Evolutionary conservation across 2,797 vertebrate genomes (phyloP), one percentile per base, ranked within the genome.

Genomic region (Urocyon cinereoargenteus): DNA sequence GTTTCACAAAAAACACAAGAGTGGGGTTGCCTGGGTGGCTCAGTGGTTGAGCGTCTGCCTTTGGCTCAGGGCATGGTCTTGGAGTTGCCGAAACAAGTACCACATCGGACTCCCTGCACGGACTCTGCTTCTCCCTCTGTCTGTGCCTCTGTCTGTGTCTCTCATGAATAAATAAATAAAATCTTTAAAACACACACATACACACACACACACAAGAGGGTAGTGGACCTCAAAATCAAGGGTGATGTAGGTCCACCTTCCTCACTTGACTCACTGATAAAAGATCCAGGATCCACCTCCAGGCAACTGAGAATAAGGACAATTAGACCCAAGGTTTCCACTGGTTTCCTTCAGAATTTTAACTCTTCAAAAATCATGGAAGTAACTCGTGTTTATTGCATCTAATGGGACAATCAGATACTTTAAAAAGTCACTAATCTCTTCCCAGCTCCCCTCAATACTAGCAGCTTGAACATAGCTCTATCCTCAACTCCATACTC

Each of bases 311-410:
- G 40, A 28, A 51, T 55, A 9, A 11, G 14, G 45, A 73, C 55
- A 93, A 14, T 53, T n/a, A 90, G 49, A 62, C 31, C 59, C n/a
- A 92, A 61, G 12, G 3, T 87, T 28, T 61, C 45, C 36, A 12
- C 2, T 62, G 68, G 61, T 53, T 45, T 97, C 31, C 87, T 95
- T 90, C 31, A 59, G 82, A 90, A 94, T 87, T 83, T 66, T 59
- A 78, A 36, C 55, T 84, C 16, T 75, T 70, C 49, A 49, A 73
- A 96, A 88, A 22, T 36, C 26, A 68, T 61, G 34, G 61, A 85
- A 73, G 22, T 62, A 40, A 62, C 31, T 75, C 26, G 28, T 0
- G 3, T 34, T 84, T 36, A 73, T 53, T 88, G 64, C 24, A 28
- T 57, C 49, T 21, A 55, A 24, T 61, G 40, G 86, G 53, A 91